Evolutionary conservation across 2,888 invertebrate genomes (phyloP), one percentile per base, ranked within the genome.

Genomic region (Quadriops clusia): DNA sequence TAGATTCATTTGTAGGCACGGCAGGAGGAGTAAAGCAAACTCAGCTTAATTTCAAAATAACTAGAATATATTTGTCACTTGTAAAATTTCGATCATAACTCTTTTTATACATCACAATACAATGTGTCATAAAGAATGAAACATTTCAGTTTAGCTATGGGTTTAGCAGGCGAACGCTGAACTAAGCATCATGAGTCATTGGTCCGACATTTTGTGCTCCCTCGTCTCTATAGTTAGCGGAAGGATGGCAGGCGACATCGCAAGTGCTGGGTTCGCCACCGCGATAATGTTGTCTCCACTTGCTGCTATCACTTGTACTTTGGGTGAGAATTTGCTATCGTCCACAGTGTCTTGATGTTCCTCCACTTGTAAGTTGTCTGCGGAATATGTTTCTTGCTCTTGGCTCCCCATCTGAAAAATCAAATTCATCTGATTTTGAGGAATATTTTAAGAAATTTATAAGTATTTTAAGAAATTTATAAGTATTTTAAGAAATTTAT

Each of bases 211-310:
- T 29, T 39, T 38, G 20, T 36, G 34, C 22, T 40, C 38, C 18
- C 38, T 30, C 6, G 40, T 22, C 28, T 41, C 41, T 5, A 40
- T 32, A 5, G 40, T 11, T 10, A 36, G 18, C 3, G 37, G 33
- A 23, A 55, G 41, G 16, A 60, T 57, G 11, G 59, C 54, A 17
- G 70, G 62, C 36, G 72, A 71, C 55, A 77, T 65, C 9, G 74
- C 76, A 41, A 86, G 63, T 2, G 86, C 86, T 8, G 87, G 87
- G 68, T 87, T 86, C 12, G 86, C 83, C 1, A 87, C 86, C 0
- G 87, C 87, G 45, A 87, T 87, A 51, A 87, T 87, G 56, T 83
- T 82, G 56, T 82, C 82, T 0, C 85, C 86, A 8, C 85, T 75
- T 1, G 85, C 78, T 0, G 86, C 82, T 37, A 87, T 83, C 39